A percentile compares a stretch with the other conserved stretches of the same genome.
Conservation (phyloP, 2,113 vertebrate species). For the Callospermophilus lateralis region DNA sequence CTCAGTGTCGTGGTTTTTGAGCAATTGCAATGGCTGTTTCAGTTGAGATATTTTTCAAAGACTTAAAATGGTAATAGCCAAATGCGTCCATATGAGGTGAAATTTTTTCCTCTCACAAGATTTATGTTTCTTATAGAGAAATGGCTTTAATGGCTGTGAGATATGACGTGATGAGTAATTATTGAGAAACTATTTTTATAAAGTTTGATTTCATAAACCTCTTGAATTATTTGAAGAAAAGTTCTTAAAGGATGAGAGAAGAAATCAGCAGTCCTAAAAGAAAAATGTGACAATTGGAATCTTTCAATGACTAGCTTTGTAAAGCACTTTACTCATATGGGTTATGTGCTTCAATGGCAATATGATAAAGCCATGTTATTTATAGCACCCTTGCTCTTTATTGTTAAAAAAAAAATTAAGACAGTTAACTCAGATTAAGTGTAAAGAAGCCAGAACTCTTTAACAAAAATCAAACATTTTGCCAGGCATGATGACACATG, state of each 20-base stretch:
- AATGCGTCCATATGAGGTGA: not conserved
- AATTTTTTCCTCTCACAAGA: not conserved
- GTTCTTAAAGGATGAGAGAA: not conserved
- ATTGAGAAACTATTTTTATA: constrained; percentile 37
- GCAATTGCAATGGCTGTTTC: constrained; percentile 40
- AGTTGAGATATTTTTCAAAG: constrained; percentile 62
- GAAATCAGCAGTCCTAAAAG: constrained; percentile 11
- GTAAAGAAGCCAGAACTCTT: not conserved
- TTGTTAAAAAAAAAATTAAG: constrained; percentile 10
- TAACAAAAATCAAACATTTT: not conserved
- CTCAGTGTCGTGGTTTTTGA: not conserved
- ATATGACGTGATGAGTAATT: constrained; percentile 23
- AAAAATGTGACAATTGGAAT: not conserved
- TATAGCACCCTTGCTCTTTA: constrained; percentile 29
- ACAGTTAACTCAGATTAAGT: not conserved
- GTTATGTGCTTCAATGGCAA: not conserved
- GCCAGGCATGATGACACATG: too few relatives aligned
- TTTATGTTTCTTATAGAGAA: constrained; percentile 42
- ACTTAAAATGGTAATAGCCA: constrained; percentile 50
- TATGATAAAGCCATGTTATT: not conserved
- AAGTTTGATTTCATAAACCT: constrained; percentile 20
- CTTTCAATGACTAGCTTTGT: not conserved
- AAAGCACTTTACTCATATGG: not conserved
- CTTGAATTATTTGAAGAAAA: constrained; percentile 49
- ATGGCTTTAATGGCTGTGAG: not conserved